Base-by-base conservation (phyloP, 2,113 vertebrate species). In the Pantherophis guttatus region DNA sequence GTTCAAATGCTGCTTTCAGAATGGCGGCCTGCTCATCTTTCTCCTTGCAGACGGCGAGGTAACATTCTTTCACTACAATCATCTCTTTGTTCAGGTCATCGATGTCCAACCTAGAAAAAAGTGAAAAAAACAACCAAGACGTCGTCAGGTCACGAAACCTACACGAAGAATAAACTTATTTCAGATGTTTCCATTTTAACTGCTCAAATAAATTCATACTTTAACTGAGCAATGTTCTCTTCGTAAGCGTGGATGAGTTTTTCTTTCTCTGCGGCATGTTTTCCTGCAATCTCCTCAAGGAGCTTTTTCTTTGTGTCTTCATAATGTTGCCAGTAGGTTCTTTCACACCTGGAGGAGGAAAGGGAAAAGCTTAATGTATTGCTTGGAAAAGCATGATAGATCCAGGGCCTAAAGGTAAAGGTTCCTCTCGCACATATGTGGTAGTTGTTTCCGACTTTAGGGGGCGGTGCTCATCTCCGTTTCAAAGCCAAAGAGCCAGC, bases 11-110 rank as follows among this genome's bases (percentile, higher is more conserved):
- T 95, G 96, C 96, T 65, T 95, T 97, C 86, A 98, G 93, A 50
- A 93, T 95, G 29, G 96, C 95, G 92, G 99, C 99, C 29, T 99
- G 96, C 50, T 93, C 81, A 91, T 99, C 98, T 95, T 99, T 99
- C 95, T 99, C 99, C 90, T 94, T 97, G 97, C 99, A 99, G 70
- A 99, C 97, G 26, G 98, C 97, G 6, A 99, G 98, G 96, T 99
- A 99, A 95, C 98, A 99, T 81, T 99, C 98, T 95, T 99, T 99
- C 89, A 99, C 98, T 0, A 95, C 95, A 29, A 96, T 94, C 94
- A 99, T 96, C 96, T 99, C 98, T 93, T 98, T 98, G 88, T 96
- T 98, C 93, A 98, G 93, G 55, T 98, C 98, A 57, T 98, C 97
- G 87, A 99, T 95, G 52, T 98, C 97, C 92, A 95, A 96, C 96